Base-by-base conservation (phyloP, 2,797 vertebrate genomes). In the Thamnophis elegans region DNA sequence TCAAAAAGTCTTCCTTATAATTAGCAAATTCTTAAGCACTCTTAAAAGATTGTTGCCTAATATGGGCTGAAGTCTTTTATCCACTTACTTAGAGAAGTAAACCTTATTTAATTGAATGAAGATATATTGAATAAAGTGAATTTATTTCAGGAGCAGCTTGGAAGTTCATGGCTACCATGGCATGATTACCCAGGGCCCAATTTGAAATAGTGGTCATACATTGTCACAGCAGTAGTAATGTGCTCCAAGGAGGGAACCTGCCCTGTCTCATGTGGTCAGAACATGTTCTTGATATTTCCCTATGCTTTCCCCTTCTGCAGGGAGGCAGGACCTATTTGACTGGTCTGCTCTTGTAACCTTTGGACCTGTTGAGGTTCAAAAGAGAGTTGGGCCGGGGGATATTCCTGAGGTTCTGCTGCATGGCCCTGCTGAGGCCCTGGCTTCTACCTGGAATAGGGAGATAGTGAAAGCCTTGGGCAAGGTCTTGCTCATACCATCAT, bases 11-110 rank as follows among this genome's bases (percentile, higher is more conserved):
- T 1, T 18, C 91, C 55, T 88, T 73, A 56, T 90, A 86, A 89
- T 58, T 88, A 53, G 91, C 93, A 92, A 22, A 10, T 86, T 91
- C 14, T 73, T 32, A 86, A 78, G 89, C 87, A 58, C 2, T 68
- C 1, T 42, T 36, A 85, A 73, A 42, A 13, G 0, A 86, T 13
- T 14, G 60, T 82, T 58, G 20, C 95, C 94, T 1, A 9, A 90
- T 14, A 1, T 87, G 51, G 88, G 14, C 10, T 89, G 55, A 32
- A 58, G 22, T 58, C 20, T 55, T 87, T 22, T 87, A 87, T 36
- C n/a, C 86, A 87, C 54, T 87, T 58, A 58, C n/a, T 53, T 87
- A 56, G 86, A 56, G 54, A 58, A 32, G n/a, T 87, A 58, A 58
- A 56, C n/a, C 4, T 18, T 58, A 36, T 36, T 87, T 55, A 56